Evolutionary conservation across 30 jellyfish, hydroid and myxozoan species (phyloP), one percentile per base, ranked within the genome.

Genomic region (Chrysaora quinquecirrha): DNA sequence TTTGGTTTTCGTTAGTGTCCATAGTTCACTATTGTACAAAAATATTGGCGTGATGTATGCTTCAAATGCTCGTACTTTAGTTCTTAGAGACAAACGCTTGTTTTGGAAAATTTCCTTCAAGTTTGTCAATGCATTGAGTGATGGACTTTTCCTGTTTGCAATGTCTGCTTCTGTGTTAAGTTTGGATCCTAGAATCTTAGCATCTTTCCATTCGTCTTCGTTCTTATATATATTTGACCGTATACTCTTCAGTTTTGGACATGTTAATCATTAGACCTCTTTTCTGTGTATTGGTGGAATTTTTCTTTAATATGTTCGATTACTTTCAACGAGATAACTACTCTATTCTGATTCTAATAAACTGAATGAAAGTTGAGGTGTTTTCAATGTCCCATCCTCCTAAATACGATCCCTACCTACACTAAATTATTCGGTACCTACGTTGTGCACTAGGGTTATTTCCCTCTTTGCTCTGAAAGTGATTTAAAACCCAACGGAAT

Each of bases 101-200:
- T 64, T 64, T 29, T 64, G 76, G 20, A 64, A 64, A 29, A 64
- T 64, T 64, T 64, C 76, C 28, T 64, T n/a, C 9, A n/a, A 64
- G 48, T 64, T 64, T 64, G 47, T 64, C 46, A 2, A 20, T 4
- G 76, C 76, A 64, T 22, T 64, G 6, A 64, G 76, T 28, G 76
- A 64, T 64, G 28, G 48, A n/a, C 47, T 10, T 64, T 64, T 64
- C 48, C 48, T 64, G 76, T 56, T 56, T 56, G 71, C 71, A 20
- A 56, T 56, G 71, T 56, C 71, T 16, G 71, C 71, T 56, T 56
- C 76, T 64, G 49, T 64, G 76, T 64, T 64, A 18, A 64, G 76
- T 64, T 64, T 64, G 76, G 76, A 64, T 28, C 48, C 47, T n/a
- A 64, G 48, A 64, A 22, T 64, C 58, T 43, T 43, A 43, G 58